Evolutionary conservation across 2,113 vertebrate genomes (phyloP).

Genomic region (Diphyllodes magnificus): DNA sequence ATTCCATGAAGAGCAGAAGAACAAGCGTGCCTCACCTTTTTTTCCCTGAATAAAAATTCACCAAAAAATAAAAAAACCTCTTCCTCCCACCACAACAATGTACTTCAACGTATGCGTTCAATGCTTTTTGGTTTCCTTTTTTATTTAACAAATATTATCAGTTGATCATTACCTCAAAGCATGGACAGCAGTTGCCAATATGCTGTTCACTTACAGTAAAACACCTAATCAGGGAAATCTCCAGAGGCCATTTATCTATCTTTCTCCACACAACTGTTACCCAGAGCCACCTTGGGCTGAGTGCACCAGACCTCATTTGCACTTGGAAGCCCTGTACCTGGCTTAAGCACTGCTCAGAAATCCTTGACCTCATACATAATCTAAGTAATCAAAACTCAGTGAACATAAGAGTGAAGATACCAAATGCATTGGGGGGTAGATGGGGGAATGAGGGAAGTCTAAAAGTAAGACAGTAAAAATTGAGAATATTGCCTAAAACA

Average conservation of each 20-base stretch:
- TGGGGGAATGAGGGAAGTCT: rapidly evolving
- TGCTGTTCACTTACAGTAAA: background rate
- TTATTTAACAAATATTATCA: background rate
- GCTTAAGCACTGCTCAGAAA: background rate
- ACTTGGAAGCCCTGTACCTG: background rate
- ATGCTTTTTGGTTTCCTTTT: background rate
- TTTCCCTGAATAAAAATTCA: background rate
- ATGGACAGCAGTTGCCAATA: background rate
- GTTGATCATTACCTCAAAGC: background rate
- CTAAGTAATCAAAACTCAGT: background rate
- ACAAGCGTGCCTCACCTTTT: background rate
- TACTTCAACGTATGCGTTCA: background rate
- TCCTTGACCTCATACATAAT: background rate
- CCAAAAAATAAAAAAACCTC: background rate
- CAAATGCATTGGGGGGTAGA: background rate
- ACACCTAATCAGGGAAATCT: background rate
- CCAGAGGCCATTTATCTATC: background rate
- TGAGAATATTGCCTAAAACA: background rate
- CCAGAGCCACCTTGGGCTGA: background rate
- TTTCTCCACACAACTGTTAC: background rate
- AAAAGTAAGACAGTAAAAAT: background rate
- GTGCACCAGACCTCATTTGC: background rate
- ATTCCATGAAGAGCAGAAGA: background rate
- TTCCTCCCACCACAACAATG: background rate
- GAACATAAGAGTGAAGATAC: background rate